Evolutionary conservation across 2,113 vertebrate genomes (phyloP).

Genomic region (Apodemus sylvaticus): DNA sequence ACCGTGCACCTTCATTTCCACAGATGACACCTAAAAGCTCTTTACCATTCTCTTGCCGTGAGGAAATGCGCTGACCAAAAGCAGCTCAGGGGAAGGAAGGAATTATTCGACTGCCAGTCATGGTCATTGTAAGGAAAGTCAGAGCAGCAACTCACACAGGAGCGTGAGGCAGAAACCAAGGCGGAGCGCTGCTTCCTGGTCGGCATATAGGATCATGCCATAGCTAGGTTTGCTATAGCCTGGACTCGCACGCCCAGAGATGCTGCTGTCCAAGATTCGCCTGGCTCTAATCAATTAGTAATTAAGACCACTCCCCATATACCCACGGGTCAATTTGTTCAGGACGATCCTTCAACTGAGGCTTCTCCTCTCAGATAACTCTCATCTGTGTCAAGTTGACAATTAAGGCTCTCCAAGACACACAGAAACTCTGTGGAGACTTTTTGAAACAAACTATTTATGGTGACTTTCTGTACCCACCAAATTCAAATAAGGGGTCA

Average conservation of each 20-base stretch:
- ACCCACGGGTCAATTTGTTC: neutral
- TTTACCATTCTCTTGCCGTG: neutral
- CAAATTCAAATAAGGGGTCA: neutral
- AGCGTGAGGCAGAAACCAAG: neutral
- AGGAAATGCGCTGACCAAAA: neutral
- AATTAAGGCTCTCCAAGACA: too few species aligned
- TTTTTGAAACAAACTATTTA: neutral
- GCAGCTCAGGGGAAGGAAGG: neutral
- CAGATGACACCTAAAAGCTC: neutral
- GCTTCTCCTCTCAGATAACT: neutral
- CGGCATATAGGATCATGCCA: neutral
- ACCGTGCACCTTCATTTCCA: accelerated
- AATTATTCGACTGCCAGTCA: neutral
- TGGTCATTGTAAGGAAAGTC: neutral
- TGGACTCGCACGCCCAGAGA: too few species aligned
- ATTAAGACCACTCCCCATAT: too few species aligned
- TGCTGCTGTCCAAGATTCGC: too few species aligned
- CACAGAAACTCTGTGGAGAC: neutral
- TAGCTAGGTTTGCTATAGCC: neutral
- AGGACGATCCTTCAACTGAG: neutral
- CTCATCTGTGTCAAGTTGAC: neutral
- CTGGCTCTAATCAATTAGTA: too few species aligned
- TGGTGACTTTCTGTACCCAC: neutral
- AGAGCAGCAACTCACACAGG: neutral
- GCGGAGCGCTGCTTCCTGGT: too few species aligned